These are phyloP conservation scores for Hedya salicella DNA, from an alignment of 2,888 invertebrate species.

Conservation along the genomic window DNA sequence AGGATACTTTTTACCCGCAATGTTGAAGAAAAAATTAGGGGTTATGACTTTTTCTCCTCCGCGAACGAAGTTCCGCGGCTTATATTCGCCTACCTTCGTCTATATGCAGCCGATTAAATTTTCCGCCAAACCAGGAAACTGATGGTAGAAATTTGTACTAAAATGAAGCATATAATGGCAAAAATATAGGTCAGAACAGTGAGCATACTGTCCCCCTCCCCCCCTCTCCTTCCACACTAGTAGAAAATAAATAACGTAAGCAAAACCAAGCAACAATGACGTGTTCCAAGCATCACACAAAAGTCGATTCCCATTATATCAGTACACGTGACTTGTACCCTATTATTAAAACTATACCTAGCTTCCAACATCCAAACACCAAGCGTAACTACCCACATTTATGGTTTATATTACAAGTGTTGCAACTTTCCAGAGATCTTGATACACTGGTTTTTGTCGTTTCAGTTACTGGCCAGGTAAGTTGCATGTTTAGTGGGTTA, in stretches of 20 bases:
- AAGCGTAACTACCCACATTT: neutral
- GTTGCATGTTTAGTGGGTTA: conserved; percentile 55
- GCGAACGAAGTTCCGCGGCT: too few species aligned
- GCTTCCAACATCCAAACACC: neutral
- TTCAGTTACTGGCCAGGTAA: conserved; percentile 45
- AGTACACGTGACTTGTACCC: conserved; percentile 9
- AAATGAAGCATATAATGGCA: neutral
- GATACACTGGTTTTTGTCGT: conserved; percentile 3
- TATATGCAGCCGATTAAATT: too few species aligned
- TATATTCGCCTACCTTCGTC: too few species aligned
- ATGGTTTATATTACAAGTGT: conserved; percentile 25
- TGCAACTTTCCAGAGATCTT: neutral
- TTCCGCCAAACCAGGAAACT: too few species aligned
- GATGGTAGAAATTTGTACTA: too few species aligned
- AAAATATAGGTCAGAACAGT: neutral
- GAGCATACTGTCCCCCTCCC: too few species aligned
- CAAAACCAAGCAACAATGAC: neutral
- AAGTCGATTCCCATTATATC: conserved; percentile 10
- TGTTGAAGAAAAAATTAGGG: too few species aligned
- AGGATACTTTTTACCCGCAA: too few species aligned
- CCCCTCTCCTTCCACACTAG: too few species aligned
- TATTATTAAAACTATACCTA: conserved; percentile 9
- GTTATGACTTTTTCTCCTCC: too few species aligned
- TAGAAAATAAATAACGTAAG: neutral
- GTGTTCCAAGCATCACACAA: neutral